Evolutionary conservation across 2,113 vertebrate species (phyloP).

Genomic region (Chascanopsetta lugubris): DNA sequence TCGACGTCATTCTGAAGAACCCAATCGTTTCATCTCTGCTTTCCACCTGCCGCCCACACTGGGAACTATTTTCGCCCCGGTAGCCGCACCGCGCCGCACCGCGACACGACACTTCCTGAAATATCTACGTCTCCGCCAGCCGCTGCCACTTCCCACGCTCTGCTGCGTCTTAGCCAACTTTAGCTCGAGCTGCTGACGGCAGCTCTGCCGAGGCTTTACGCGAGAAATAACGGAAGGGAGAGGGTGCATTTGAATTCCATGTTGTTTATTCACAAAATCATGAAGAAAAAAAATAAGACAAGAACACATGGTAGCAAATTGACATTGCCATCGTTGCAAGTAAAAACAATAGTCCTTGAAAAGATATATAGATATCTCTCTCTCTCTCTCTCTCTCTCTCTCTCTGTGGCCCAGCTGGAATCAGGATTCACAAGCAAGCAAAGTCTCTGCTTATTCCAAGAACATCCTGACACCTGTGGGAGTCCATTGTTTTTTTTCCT

Average conservation of each 20-base stretch:
- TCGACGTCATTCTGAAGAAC: conserved; percentile 1
- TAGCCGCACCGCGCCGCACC: too few relatives aligned
- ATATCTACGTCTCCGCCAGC: conserved; percentile 4
- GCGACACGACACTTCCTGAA: conserved; percentile 48
- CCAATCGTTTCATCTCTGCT: conserved; percentile 14
- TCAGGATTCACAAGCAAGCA: conserved; percentile 54
- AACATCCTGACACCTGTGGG: conserved; percentile 50
- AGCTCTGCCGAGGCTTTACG: not conserved
- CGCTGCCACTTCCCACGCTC: conserved; percentile 11
- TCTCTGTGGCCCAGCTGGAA: conserved; percentile 38
- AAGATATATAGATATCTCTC: too few relatives aligned
- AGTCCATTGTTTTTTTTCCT: conserved; percentile 53
- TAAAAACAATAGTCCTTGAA: conserved; percentile 49
- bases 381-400: too few relatives aligned
- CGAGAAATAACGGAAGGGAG: conserved; percentile 54
- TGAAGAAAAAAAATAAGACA: conserved; percentile 42
- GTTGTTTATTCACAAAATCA: conserved; percentile 76
- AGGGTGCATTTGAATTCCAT: conserved; percentile 54
- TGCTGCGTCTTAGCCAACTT: conserved; percentile 8
- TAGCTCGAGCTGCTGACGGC: not conserved
- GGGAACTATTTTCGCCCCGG: conserved; percentile 13
- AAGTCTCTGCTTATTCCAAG: conserved; percentile 56
- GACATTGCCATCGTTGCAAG: conserved; percentile 56
- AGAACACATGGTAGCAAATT: conserved; percentile 59
- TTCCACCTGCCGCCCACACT: conserved; percentile 31